Conservation (phyloP, 2,113 vertebrate genomes). For the Dunckerocampus dactyliophorus region DNA sequence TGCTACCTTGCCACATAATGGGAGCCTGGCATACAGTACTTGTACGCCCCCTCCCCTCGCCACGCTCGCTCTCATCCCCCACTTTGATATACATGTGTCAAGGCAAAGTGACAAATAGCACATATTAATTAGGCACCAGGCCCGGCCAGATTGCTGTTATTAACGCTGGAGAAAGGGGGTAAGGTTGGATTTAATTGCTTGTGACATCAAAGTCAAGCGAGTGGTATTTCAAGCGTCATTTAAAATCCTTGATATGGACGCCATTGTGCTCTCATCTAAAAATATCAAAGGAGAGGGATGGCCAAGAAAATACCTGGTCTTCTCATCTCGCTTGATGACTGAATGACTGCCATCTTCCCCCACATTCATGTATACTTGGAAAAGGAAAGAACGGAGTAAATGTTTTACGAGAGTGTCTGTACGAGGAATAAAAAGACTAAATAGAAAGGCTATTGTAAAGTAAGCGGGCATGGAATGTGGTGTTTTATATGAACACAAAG, state of each 20-base stretch:
- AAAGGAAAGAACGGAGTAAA: not conserved
- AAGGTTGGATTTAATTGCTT: constrained; percentile 99
- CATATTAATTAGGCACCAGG: constrained; percentile 99
- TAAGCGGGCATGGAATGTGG: constrained; percentile 48
- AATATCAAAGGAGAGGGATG: constrained; percentile 95
- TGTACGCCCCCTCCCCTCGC: constrained; percentile 19
- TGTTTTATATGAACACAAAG: not conserved
- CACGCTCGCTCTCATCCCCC: constrained; percentile 65
- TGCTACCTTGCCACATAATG: constrained; percentile 59
- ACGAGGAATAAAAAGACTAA: not conserved
- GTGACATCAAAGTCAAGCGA: constrained; percentile 99
- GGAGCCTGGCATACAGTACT: constrained; percentile 65
- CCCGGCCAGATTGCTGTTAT: constrained; percentile 99
- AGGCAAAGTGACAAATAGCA: constrained; percentile 99
- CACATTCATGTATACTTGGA: constrained; percentile 36
- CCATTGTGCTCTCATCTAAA: constrained; percentile 98
- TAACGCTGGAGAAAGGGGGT: constrained; percentile 88
- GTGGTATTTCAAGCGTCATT: constrained; percentile 99
- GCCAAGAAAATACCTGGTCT: constrained; percentile 80
- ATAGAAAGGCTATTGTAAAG: constrained; percentile 15
- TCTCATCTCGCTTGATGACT: constrained; percentile 65
- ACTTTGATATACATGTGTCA: constrained; percentile 98
- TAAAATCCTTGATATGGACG: constrained; percentile 99
- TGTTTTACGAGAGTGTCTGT: not conserved
- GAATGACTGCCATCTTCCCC: constrained; percentile 56